phyloP scores from a whole-genome alignment of 23 tunicate species.

The Halocynthia roretzi region DNA sequence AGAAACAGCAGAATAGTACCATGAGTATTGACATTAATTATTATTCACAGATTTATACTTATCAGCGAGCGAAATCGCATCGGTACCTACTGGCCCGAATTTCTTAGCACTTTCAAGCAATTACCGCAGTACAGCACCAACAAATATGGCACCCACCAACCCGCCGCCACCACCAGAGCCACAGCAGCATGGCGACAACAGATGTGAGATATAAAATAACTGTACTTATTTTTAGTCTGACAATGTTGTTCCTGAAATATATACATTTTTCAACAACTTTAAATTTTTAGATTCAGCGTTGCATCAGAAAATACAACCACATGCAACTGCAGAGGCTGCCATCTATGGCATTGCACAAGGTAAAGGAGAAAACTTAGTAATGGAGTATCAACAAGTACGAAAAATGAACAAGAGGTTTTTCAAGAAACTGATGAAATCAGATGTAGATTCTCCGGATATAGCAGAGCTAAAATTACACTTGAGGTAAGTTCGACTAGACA shows the following conservation, averaged over 20 bases:
- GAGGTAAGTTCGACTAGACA: slow-evolving; percentile 10
- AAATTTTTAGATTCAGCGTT: background rate
- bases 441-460: slow-evolving; percentile 20
- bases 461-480: slow-evolving; percentile 46
- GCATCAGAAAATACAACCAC: background rate
- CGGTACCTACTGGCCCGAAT: slow-evolving; percentile 15
- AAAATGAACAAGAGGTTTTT: slow-evolving; percentile 23
- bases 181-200: background rate
- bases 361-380: slow-evolving; percentile 37
- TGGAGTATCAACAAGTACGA: slow-evolving; percentile 36
- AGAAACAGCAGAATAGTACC: too few species aligned
- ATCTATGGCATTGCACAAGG: slow-evolving; percentile 59
- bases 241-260: too few species aligned
- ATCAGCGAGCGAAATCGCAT: slow-evolving; percentile 38
- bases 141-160: background rate
- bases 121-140: background rate
- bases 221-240: too few species aligned
- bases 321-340: slow-evolving; percentile 17
- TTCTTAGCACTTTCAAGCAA: background rate
- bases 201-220: too few species aligned
- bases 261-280: too few species aligned
- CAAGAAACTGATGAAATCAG: slow-evolving; percentile 23
- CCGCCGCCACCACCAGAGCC: background rate
- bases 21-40: too few species aligned
- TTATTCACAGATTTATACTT: slow-evolving; percentile 36